Base-by-base conservation (phyloP, 2,888 invertebrate genomes). In the Lottia gigantea region DNA sequence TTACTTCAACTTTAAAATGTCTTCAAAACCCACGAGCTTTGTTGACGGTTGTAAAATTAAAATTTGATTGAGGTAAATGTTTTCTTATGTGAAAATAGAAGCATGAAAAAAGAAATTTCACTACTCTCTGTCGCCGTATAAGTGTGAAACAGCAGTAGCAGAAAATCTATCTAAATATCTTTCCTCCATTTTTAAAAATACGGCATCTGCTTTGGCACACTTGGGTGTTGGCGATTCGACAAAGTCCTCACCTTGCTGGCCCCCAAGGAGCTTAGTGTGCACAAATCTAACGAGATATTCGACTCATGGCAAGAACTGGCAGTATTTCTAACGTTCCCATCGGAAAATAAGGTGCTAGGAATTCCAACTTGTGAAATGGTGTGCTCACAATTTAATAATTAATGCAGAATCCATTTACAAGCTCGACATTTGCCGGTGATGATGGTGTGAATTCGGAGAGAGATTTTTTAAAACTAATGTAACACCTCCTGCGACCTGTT, bases 381-480 rank as follows among this genome's bases (percentile, higher is more conserved):
- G 19, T 55, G 55, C 55, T 55, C 55, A 23, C 55, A 55, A 55
- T 55, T 55, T 55, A 55, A 55, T 55, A 55, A 55, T 55, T 55
- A 19, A 55, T 55, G 55, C 55, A 55, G 55, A 55, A 55, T 55
- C 55, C 55, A 55, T 55, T 55, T 55, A 55, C 55, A 55, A 55
- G 55, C 55, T 55, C 55, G 19, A 55, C 55, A 55, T 55, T 55
- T 19, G 23, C 55, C 55, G 55, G 23, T 55, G 19, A 55, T 23
- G 23, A 23, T 23, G 55, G 55, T 55, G 55, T 55, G 19, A 14
- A 19, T 55, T 55, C 55, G 23, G 19, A 55, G 23, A 55, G 23
- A 23, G 23, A 23, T 55, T 55, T 55, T 55, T 55, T 23, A 23
- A 55, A 55, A 19, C 55, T 55, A 55, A 55, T 55, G 55, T 55